Evolutionary conservation across 2,888 invertebrate genomes (phyloP).

Genomic region (Acronicta leporina): DNA sequence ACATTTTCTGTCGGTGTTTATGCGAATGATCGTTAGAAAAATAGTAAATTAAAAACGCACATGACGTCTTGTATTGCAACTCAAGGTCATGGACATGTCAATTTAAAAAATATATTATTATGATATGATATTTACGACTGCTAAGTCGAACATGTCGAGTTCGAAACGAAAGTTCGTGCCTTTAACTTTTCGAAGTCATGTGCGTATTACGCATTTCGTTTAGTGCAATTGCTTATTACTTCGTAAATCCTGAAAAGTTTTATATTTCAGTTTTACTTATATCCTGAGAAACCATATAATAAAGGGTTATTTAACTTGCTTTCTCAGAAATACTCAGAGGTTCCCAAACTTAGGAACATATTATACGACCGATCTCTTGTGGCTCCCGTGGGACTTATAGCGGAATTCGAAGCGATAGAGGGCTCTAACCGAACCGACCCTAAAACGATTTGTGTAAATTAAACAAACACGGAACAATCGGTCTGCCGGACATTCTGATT

Average conservation of each 20-base stretch:
- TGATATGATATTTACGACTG: too few relatives aligned
- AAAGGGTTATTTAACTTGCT: constrained; percentile 42
- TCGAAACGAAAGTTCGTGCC: too few relatives aligned
- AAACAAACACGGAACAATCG: constrained; percentile 43
- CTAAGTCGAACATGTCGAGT: too few relatives aligned
- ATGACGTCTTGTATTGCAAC: too few relatives aligned
- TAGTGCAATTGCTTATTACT: neutral
- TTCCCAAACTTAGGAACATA: constrained; percentile 40
- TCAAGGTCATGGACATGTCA: too few relatives aligned
- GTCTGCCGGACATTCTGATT: constrained; percentile 35
- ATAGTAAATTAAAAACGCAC: too few relatives aligned
- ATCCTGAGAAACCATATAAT: constrained; percentile 30
- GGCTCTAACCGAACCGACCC: constrained; percentile 45
- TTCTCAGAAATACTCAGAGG: constrained; percentile 32
- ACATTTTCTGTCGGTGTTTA: too few relatives aligned
- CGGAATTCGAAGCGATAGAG: constrained; percentile 31
- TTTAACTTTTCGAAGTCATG: too few relatives aligned
- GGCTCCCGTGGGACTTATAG: constrained; percentile 40
- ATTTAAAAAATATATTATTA: too few relatives aligned
- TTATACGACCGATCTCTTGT: constrained; percentile 42
- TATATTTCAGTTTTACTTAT: too few relatives aligned
- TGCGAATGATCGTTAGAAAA: too few relatives aligned
- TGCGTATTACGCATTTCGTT: too few relatives aligned
- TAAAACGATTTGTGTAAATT: constrained; percentile 56
- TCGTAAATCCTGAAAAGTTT: neutral